phyloP scores from a whole-genome alignment of 2,797 vertebrate genomes.

The Premnoplex brunnescens region DNA sequence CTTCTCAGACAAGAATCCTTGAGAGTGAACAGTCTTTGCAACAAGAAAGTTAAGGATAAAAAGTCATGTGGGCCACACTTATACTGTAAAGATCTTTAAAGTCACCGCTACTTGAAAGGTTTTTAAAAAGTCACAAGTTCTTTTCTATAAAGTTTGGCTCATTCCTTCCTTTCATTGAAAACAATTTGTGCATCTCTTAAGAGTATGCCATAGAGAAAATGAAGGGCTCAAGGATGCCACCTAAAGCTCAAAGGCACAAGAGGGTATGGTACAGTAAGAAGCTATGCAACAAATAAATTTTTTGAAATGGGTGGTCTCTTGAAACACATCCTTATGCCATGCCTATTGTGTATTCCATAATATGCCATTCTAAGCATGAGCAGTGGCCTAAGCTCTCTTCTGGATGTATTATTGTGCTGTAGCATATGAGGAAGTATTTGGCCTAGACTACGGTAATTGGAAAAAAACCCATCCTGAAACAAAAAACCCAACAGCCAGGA shows the following conservation, averaged over 20 bases:
- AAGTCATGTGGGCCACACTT: not conserved
- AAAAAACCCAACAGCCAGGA: not conserved
- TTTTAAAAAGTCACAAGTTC: not conserved
- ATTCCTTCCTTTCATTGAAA: not conserved
- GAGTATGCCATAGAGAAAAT: not conserved
- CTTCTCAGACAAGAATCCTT: not conserved
- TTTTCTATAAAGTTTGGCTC: not conserved
- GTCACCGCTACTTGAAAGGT: not conserved
- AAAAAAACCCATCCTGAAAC: fast-evolving
- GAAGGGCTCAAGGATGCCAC: not conserved
- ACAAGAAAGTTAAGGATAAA: not conserved
- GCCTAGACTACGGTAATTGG: not conserved
- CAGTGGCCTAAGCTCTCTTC: not conserved
- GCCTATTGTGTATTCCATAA: not conserved
- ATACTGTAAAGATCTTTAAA: not conserved
- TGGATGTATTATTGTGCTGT: not conserved
- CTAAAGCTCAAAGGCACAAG: not conserved
- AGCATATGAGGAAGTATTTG: not conserved
- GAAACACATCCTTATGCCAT: not conserved
- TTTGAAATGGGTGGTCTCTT: not conserved
- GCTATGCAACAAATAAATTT: fast-evolving
- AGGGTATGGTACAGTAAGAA: not conserved
- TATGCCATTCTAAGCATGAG: not conserved
- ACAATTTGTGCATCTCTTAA: not conserved
- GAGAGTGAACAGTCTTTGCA: not conserved